Percentiles rank a stretch among this genome's conserved stretches.
Evolutionary conservation across 2,888 invertebrate genomes (phyloP).

Genomic region (Gibbula magus): DNA sequence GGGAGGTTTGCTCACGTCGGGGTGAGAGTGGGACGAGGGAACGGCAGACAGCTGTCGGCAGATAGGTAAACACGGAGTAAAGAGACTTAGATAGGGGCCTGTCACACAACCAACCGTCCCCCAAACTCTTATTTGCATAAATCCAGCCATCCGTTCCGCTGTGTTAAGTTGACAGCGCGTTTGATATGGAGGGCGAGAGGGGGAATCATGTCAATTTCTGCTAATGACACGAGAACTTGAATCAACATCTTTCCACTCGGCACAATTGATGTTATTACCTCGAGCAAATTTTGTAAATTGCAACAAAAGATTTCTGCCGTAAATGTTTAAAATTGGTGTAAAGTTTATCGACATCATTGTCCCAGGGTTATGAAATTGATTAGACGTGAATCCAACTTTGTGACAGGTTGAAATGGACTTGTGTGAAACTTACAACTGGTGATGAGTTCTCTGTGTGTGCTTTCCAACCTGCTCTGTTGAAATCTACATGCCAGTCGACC

Average conservation of each 20-base stretch:
- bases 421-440: too few relatives aligned
- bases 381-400: too few relatives aligned
- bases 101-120: not conserved
- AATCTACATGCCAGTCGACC: too few relatives aligned
- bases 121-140: slow-evolving; percentile 7
- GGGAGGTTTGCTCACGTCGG: not conserved
- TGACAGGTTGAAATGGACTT: too few relatives aligned
- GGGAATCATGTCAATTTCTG: slow-evolving; percentile 22
- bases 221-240: not conserved
- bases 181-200: not conserved
- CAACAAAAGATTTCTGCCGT: slow-evolving; percentile 1
- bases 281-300: not conserved
- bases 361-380: too few relatives aligned
- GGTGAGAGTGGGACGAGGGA: not conserved
- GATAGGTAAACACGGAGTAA: slow-evolving; percentile 5
- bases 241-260: slow-evolving; percentile 6
- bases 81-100: not conserved
- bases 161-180: slow-evolving; percentile 6
- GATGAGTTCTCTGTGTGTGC: too few relatives aligned
- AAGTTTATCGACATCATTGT: too few relatives aligned
- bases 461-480: too few relatives aligned
- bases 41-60: not conserved
- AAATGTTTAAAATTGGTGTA: too few relatives aligned
- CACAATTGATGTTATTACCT: slow-evolving; percentile 17
- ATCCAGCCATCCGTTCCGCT: slow-evolving; percentile 12